Evolutionary conservation across 92 coral and sea anemone species (phyloP).

Genomic region (Phenganax subtilis): DNA sequence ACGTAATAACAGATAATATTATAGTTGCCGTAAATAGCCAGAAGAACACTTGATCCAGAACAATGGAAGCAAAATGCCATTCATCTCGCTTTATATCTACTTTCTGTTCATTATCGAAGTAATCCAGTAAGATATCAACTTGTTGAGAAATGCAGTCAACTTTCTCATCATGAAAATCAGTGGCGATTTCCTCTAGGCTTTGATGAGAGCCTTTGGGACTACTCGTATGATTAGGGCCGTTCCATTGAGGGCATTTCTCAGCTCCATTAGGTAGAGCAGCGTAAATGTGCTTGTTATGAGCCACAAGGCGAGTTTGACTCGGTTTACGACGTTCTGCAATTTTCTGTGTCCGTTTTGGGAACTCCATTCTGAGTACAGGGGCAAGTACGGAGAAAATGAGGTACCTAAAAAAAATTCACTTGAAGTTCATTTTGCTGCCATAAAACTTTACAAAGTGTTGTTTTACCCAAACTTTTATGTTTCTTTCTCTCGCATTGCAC

Average conservation of each 20-base stretch:
- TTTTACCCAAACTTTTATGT: too few species aligned
- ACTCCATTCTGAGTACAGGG: constrained; percentile 73
- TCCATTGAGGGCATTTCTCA: constrained; percentile 39
- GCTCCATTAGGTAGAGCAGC: constrained; percentile 47
- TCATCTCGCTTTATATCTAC: constrained; percentile 72
- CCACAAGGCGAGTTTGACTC: constrained; percentile 22
- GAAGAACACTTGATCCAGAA: constrained; percentile 81
- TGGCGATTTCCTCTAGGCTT: constrained; percentile 51
- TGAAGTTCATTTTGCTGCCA: too few species aligned
- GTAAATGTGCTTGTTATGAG: constrained; percentile 50
- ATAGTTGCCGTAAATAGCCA: constrained; percentile 74
- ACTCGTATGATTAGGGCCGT: constrained; percentile 25
- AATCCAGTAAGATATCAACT: constrained; percentile 71
- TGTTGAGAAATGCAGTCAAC: constrained; percentile 70
- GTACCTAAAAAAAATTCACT: not conserved
- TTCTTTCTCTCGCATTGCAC: too few species aligned
- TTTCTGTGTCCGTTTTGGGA: constrained; percentile 55
- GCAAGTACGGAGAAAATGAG: constrained; percentile 78
- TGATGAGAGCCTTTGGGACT: constrained; percentile 15
- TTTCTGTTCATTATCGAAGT: constrained; percentile 72
- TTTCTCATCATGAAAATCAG: constrained; percentile 56
- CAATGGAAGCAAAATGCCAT: constrained; percentile 95
- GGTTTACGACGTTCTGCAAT: constrained; percentile 47
- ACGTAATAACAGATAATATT: constrained; percentile 68
- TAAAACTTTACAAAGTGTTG: too few species aligned